A percentile compares a stretch with the other conserved stretches of the same genome.
Evolutionary conservation across 2,113 vertebrate genomes (phyloP).

Genomic region (Salvator merianae): DNA sequence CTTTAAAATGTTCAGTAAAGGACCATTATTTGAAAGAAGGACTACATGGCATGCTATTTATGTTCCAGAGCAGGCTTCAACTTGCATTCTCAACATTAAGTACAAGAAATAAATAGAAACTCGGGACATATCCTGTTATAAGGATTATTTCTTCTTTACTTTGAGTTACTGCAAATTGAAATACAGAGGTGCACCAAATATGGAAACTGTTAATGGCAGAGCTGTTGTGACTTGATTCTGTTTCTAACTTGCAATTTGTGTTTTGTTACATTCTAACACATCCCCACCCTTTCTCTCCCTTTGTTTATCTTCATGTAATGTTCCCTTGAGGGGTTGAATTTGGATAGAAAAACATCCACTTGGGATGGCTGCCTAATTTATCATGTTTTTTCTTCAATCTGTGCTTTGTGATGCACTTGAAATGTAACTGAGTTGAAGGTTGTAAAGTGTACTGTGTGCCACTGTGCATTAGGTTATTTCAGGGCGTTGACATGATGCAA

Average conservation of each 20-base stretch:
- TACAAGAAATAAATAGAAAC: not conserved
- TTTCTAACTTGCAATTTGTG: slow-evolving; percentile 34
- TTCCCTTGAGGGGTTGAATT: slow-evolving; percentile 35
- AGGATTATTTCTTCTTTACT: not conserved
- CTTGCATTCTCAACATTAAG: slow-evolving; percentile 10
- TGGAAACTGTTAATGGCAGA: slow-evolving; percentile 29
- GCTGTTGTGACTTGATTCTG: slow-evolving; percentile 37
- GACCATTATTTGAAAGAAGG: no score
- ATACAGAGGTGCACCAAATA: not conserved
- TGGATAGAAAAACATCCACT: slow-evolving; percentile 31
- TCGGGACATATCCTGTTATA: not conserved
- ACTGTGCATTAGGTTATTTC: slow-evolving; percentile 17
- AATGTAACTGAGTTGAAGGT: not conserved
- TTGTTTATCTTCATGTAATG: slow-evolving; percentile 3
- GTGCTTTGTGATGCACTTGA: slow-evolving; percentile 3
- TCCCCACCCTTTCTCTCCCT: slow-evolving; percentile 32
- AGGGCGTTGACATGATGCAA: slow-evolving; percentile 41
- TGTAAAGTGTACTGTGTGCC: not conserved
- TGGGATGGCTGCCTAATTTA: slow-evolving; percentile 20
- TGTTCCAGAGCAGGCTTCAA: not conserved
- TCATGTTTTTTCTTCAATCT: slow-evolving; percentile 35
- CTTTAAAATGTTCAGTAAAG: no score
- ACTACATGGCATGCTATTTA: no score
- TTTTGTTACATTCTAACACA: slow-evolving; percentile 56
- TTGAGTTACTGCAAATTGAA: not conserved